Base-by-base conservation (phyloP, 1,140 invertebrate genomes). In the Zaprionus ghesquierei region DNA sequence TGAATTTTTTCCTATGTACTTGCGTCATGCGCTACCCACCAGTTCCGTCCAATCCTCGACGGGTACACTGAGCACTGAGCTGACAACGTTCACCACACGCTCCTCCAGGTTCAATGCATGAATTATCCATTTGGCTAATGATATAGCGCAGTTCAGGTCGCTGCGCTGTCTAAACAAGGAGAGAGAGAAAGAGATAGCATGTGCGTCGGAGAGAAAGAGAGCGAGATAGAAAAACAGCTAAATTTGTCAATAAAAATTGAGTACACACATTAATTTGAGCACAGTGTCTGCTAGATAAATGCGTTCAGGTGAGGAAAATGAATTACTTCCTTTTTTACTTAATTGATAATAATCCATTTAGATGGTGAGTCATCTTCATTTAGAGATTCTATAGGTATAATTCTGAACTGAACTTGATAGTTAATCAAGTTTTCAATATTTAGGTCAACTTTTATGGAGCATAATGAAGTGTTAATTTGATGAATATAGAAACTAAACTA, bases 41-140 rank as follows among this genome's bases (percentile, higher is more conserved):
- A 89, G 31, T 66, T 92, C 90, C 0, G 78, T 79, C 90, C 90
- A 92, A 63, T 92, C 91, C 53, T 90, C 79, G 5, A 91, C 77
- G 12, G 91, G 91, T 33, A 80, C 77, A 33, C 75, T 81, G 12
- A 92, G 49, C 9, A 92, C 79, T 5, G 90, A 84, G 15, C 46
- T 71, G 5, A 92, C 71, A 25, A 90, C 77, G 33, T 92, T 92
- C 20, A 87, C 77, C 3, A 91, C 77, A 23, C 89, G 89, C 55
- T 90, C 85, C 70, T 91, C 91, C 68, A 92, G 61, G 72, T 85
- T 79, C 59, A 92, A 44, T 18, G 70, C 80, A 29, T 79, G 75
- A 71, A 91, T 85, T 59, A 92, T 90, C 69, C 80, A 79, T 66
- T 90, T 91, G 70, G 82, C 81, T 12, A 89, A 71, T 3, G 81